Evolutionary conservation across 1,140 invertebrate species (phyloP), one percentile per base, ranked within the genome.

Genomic region (Protaetia brevitarsis): DNA sequence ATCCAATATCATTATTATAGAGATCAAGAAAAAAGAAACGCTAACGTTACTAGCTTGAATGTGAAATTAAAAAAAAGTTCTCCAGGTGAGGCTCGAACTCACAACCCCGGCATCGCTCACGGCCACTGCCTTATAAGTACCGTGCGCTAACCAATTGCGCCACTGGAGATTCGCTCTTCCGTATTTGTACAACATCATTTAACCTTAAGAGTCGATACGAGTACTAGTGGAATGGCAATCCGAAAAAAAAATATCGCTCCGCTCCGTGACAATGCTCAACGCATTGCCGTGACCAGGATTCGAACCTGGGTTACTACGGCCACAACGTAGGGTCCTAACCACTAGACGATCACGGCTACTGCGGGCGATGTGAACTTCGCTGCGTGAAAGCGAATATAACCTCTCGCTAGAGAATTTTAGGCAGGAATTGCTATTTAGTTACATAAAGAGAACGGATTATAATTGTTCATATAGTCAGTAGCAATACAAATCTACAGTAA

Each of bases 51-150:
- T 7, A 45, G 1, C 0, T 0, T 16, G 8, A 45, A 26, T 21
- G 16, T 45, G 13, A 1, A 41, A 13, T 41, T 2, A 51, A 51
- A 51, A 51, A 51, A 8, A 19, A 13, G 19, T 76, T 74, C 75
- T 70, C 75, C 73, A 76, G 91, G 91, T 92, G 91, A 94, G 91
- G 92, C 90, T 94, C 92, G 92, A 94, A 94, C 92, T 94, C 91
- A 93, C 92, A 94, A 94, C 92, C 92, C 90, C 92, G 91, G 92
- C 87, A 89, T 89, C 69, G 82, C 87, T 88, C 85, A 86, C 82
- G 80, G 81, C 79, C 76, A 87, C 86, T 87, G 85, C 82, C 83
- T 79, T 88, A 89, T 89, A 89, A 89, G 88, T 89, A 89, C 88
- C 88, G 88, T 88, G 87, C 87, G 87, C 88, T 89, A 89, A 89